Conservation (phyloP, 2,888 invertebrate genomes). For the Monoplex corrugatus region DNA sequence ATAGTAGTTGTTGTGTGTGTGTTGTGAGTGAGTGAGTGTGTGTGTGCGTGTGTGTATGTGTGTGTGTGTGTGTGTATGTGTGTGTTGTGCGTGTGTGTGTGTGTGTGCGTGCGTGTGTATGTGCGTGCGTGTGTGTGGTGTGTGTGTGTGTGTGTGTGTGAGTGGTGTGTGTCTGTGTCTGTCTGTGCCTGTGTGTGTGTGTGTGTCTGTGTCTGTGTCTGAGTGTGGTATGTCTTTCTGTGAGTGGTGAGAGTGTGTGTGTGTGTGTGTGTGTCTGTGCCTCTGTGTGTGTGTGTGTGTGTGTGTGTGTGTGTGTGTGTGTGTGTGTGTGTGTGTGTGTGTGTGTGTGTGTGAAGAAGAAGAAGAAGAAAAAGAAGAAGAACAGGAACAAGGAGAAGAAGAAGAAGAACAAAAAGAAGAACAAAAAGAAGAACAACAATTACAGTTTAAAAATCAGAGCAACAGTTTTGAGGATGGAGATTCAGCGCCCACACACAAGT, state of each 20-base stretch:
- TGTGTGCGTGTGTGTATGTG: constrained; percentile 6
- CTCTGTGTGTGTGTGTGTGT: constrained; percentile 9
- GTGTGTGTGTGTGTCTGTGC: constrained; percentile 25
- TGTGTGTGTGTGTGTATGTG: no score
- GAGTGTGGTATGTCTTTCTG: constrained; percentile 6
- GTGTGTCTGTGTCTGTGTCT: neutral
- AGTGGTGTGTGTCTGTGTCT: neutral
- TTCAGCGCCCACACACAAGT: no score
- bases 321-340: neutral
- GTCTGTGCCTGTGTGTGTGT: neutral
- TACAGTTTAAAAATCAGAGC: no score
- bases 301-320: constrained; percentile 29
- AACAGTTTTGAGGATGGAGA: no score
- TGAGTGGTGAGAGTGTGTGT: no score
- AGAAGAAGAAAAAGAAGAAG: no score
- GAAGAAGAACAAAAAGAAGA: no score
- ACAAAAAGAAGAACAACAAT: no score
- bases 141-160: constrained; percentile 27
- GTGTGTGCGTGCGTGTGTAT: neutral
- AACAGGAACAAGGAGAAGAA: no score
- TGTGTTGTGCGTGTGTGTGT: no score
- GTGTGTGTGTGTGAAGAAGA: no score
- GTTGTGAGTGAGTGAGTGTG: neutral
- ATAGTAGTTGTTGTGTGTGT: no score
- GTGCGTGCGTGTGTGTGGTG: neutral